Evolutionary conservation across 2,797 vertebrate species (phyloP).

Genomic region (Darevskia mixta): DNA sequence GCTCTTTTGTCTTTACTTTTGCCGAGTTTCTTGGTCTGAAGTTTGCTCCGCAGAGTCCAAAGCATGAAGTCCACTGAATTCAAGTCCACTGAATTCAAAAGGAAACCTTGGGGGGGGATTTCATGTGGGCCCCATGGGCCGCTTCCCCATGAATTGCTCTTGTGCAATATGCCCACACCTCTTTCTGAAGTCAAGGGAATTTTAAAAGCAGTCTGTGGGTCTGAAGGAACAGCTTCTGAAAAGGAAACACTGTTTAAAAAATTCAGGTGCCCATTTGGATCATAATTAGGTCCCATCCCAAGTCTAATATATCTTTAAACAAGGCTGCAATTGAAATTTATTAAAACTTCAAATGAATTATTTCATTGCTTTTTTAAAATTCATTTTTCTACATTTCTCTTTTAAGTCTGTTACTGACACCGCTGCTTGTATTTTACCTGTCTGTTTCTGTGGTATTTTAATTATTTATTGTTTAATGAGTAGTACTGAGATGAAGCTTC

Average conservation of each 20-base stretch:
- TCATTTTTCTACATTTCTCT: constrained; percentile 78
- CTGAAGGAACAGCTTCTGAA: constrained; percentile 10
- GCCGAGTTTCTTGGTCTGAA: neutral
- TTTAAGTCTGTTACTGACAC: constrained; percentile 81
- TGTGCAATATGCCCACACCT: neutral
- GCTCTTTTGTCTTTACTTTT: neutral
- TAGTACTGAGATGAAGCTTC: constrained; percentile 65
- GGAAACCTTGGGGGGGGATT: neutral
- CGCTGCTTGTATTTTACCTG: constrained; percentile 81
- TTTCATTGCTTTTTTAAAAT: constrained; percentile 79
- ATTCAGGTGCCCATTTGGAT: constrained; percentile 20
- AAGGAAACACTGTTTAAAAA: constrained; percentile 1
- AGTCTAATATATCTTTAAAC: constrained; percentile 86
- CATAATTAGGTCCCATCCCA: constrained; percentile 84
- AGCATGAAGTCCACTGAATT: neutral
- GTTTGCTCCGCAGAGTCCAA: neutral
- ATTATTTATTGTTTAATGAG: constrained; percentile 84
- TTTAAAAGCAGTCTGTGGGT: constrained; percentile 3
- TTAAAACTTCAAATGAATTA: constrained; percentile 86
- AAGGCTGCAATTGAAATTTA: constrained; percentile 83
- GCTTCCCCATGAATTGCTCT: constrained; percentile 2
- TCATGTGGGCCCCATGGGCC: neutral
- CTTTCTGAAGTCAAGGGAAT: neutral
- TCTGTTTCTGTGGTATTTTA: constrained; percentile 76
- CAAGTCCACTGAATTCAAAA: neutral